Conservation (phyloP, 30 jellyfish, hydroid and myxozoan species). For the Sanderia malayensis region DNA sequence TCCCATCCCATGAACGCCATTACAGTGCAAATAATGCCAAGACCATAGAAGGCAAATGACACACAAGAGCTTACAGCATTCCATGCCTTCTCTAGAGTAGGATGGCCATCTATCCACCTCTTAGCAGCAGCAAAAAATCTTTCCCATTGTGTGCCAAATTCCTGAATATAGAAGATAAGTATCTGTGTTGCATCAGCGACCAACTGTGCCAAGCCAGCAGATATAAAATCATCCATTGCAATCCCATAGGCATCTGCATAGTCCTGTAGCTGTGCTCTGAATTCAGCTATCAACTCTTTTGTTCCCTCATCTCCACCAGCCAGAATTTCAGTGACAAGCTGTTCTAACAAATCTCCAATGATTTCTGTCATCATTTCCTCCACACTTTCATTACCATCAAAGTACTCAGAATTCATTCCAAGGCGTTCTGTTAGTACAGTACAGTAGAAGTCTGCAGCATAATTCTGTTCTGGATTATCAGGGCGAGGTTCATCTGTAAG, state of each 20-base stretch:
- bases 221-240: neutral
- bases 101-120: no score
- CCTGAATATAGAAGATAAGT: no score
- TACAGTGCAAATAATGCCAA: no score
- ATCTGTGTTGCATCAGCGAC: neutral
- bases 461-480: neutral
- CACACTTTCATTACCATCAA: neutral
- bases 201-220: neutral
- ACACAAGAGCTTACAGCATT: no score
- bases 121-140: no score
- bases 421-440: neutral
- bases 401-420: neutral
- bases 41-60: no score
- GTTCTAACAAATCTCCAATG: neutral
- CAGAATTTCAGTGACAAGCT: neutral
- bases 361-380: neutral
- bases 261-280: neutral
- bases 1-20: no score
- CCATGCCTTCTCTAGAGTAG: no score
- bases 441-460: neutral
- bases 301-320: neutral
- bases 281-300: neutral
- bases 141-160: no score
- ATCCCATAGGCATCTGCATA: neutral
- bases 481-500: neutral